Evolutionary conservation across 1,140 invertebrate genomes (phyloP).

Genomic region (Trachymyrmex septentrionalis): DNA sequence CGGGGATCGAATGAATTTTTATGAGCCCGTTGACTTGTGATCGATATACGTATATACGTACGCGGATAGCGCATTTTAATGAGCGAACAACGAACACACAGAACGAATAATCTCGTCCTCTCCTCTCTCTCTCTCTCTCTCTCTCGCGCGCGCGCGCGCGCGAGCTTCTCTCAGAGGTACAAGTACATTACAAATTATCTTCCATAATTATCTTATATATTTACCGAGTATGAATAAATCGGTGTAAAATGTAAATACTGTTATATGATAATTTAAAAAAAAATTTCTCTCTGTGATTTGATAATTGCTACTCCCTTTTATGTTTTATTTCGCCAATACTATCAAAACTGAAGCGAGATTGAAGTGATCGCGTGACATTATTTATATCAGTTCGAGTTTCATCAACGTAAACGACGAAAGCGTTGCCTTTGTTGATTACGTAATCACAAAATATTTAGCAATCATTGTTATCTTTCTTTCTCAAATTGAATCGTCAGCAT

Average conservation of each 20-base stretch:
- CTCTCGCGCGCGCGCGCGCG: no score
- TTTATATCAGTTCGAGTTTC: not conserved
- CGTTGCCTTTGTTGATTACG: not conserved
- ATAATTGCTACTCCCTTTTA: not conserved
- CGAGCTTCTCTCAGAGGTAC: not conserved
- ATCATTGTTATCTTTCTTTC: slow-evolving; percentile 47
- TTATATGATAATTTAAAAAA: not conserved
- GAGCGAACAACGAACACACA: slow-evolving; percentile 22
- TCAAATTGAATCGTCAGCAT: slow-evolving; percentile 59
- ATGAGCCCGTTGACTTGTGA: slow-evolving; percentile 55
- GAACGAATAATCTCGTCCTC: slow-evolving; percentile 7
- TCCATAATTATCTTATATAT: slow-evolving; percentile 34
- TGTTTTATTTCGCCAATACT: not conserved
- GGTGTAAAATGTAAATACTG: not conserved
- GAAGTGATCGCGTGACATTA: not conserved
- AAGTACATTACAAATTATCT: slow-evolving; percentile 35
- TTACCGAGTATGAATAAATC: not conserved
- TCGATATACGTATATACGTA: slow-evolving; percentile 50
- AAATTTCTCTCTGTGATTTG: not conserved
- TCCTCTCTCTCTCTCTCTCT: not conserved
- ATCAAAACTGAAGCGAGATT: not conserved
- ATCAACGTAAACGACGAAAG: slow-evolving; percentile 17
- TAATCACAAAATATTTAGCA: slow-evolving; percentile 54
- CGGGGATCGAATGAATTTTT: slow-evolving; percentile 54
- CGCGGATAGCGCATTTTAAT: slow-evolving; percentile 57